Percentiles rank a stretch among this genome's conserved stretches.
phyloP scores from a whole-genome alignment of 2,113 vertebrate species.

The Gobius niger region DNA sequence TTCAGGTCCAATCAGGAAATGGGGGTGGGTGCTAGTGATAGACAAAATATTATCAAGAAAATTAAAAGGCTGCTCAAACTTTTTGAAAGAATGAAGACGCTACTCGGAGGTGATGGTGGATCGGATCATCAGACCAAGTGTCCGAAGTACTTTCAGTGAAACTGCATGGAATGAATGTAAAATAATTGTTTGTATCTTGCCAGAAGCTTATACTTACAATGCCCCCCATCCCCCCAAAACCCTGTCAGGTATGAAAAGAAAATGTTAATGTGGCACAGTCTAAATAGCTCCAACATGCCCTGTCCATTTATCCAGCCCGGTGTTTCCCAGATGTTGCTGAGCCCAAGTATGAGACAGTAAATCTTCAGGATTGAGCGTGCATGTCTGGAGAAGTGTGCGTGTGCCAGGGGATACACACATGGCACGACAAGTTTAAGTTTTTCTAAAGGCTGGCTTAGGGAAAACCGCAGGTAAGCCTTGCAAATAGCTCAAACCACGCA shows the following conservation, averaged over 20 bases:
- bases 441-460: slow-evolving; percentile 22
- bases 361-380: slow-evolving; percentile 22
- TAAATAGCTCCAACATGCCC: slow-evolving; percentile 17
- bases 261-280: slow-evolving; percentile 45
- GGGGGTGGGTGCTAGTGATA: no score
- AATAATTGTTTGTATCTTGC: no score
- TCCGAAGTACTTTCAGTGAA: no score
- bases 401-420: slow-evolving; percentile 46
- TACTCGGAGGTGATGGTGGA: no score
- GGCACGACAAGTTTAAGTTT: slow-evolving; percentile 46
- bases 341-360: slow-evolving; percentile 26
- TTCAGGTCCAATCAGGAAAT: no score
- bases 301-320: slow-evolving; percentile 52
- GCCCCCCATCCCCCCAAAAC: not conserved
- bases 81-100: no score
- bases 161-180: no score
- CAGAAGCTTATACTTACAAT: not conserved
- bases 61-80: no score
- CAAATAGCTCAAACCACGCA: slow-evolving; percentile 13
- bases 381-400: slow-evolving; percentile 37
- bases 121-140: no score
- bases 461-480: slow-evolving; percentile 34
- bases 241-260: slow-evolving; percentile 23
- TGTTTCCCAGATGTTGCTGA: slow-evolving; percentile 59
- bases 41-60: no score